These are phyloP conservation scores for Carcharodon carcharias DNA, from an alignment of 2,797 vertebrate genomes.

Conservation along the genomic window DNA sequence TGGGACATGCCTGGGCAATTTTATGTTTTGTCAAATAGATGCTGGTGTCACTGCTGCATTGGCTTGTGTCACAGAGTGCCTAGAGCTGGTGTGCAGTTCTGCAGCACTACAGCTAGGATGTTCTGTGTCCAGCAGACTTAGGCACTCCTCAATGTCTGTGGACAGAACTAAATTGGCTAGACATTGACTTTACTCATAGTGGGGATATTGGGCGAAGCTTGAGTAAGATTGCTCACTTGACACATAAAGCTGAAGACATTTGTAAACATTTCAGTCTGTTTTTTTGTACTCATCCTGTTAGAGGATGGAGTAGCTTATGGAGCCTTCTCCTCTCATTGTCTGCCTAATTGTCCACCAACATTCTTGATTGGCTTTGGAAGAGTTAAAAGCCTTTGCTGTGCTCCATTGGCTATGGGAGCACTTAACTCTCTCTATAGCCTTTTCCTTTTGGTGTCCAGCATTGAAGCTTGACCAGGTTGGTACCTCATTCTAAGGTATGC, in stretches of 20 bases:
- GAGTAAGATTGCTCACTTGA: not conserved
- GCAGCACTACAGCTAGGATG: not conserved
- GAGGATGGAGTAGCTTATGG: not conserved
- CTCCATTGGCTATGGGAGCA: not conserved
- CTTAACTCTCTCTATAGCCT: not conserved
- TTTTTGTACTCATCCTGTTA: not conserved
- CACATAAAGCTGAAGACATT: not conserved
- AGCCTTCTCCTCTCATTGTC: not conserved
- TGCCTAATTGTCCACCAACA: not conserved
- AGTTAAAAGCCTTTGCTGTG: not conserved
- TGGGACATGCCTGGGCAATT: not conserved
- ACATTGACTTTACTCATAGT: not conserved
- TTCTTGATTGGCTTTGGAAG: not conserved
- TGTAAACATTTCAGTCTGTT: not conserved
- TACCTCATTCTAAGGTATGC: not conserved
- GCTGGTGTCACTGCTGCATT: not conserved
- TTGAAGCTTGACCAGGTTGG: not conserved
- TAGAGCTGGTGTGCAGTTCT: not conserved
- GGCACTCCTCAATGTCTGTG: no score
- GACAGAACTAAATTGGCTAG: not conserved
- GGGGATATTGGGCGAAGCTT: not conserved
- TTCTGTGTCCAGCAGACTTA: not conserved
- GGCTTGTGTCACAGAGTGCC: not conserved
- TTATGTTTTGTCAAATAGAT: not conserved
- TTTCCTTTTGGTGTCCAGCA: not conserved